Conservation (phyloP, 2,797 vertebrate species). For the Miichthys miiuy region DNA sequence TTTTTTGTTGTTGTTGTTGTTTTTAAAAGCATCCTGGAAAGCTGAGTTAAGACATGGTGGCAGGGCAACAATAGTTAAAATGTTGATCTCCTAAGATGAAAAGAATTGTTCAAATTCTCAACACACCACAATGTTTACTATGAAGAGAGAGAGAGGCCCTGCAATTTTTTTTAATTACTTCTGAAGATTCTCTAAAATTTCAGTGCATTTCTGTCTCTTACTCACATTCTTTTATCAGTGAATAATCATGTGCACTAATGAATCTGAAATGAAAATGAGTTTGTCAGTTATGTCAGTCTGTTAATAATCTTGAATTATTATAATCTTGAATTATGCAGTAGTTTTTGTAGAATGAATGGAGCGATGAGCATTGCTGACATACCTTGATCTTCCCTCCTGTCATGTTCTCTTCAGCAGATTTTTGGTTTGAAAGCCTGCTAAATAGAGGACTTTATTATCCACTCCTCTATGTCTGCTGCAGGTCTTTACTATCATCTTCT, state of each 20-base stretch:
- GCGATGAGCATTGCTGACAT: conserved; percentile 1
- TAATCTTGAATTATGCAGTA: background rate
- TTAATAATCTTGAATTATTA: background rate
- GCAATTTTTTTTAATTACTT: background rate
- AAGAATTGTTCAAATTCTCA: conserved; percentile 4
- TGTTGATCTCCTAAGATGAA: background rate
- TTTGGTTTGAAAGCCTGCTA: conserved; percentile 19
- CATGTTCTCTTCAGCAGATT: conserved; percentile 3
- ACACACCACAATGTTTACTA: background rate
- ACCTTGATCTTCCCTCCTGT: conserved; percentile 13
- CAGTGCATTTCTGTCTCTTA: background rate
- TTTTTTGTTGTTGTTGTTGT: no score
- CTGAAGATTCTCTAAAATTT: background rate
- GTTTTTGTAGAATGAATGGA: background rate
- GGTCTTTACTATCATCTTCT: conserved; percentile 37
- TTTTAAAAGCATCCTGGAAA: background rate
- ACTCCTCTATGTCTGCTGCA: conserved; percentile 18
- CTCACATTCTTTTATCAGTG: background rate
- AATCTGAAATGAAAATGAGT: background rate
- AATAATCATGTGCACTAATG: background rate
- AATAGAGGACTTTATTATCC: conserved; percentile 43
- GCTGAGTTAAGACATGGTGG: background rate
- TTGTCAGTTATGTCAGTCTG: background rate
- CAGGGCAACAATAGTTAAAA: background rate
- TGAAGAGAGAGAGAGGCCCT: background rate